A percentile compares a stretch with the other conserved stretches of the same genome.
These are phyloP conservation scores for Gymnothorax reevesii DNA, from an alignment of 2,797 vertebrate species.

Conservation along the genomic window DNA sequence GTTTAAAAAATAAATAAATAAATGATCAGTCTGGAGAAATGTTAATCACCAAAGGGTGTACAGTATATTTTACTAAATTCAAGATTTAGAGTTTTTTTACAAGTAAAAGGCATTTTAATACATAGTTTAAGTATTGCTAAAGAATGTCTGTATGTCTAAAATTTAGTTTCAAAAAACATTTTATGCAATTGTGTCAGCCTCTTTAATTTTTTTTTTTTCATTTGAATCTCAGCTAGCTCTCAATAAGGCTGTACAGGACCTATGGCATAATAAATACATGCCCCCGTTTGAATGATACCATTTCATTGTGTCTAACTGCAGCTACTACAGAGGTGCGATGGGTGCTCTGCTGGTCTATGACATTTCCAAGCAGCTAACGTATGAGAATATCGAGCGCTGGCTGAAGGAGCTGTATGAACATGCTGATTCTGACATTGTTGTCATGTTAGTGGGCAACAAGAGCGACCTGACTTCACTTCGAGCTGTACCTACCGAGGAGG, in stretches of 20 bases:
- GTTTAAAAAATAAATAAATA: too few relatives aligned
- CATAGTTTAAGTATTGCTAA: too few relatives aligned
- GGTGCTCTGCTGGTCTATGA: conserved; percentile 91
- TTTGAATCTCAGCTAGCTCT: not conserved
- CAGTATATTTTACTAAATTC: too few relatives aligned
- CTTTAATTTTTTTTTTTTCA: not conserved
- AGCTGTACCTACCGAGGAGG: conserved; percentile 85
- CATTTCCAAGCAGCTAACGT: conserved; percentile 88
- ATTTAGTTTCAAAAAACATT: too few relatives aligned
- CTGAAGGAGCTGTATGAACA: conserved; percentile 94
- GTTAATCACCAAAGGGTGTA: too few relatives aligned
- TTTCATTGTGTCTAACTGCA: conserved; percentile 40
- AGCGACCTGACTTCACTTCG: conserved; percentile 80
- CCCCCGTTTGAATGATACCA: not conserved
- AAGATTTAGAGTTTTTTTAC: too few relatives aligned
- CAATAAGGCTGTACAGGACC: too few relatives aligned
- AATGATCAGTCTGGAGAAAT: too few relatives aligned
- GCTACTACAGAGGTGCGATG: conserved; percentile 84
- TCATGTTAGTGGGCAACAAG: conserved; percentile 97
- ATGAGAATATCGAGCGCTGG: conserved; percentile 87
- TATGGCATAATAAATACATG: not conserved
- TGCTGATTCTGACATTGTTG: conserved; percentile 83
- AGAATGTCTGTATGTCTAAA: too few relatives aligned
- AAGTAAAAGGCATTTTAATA: too few relatives aligned
- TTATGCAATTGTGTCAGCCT: not conserved